Base-by-base conservation (phyloP, 2,113 vertebrate species). In the Daubentonia madagascariensis region DNA sequence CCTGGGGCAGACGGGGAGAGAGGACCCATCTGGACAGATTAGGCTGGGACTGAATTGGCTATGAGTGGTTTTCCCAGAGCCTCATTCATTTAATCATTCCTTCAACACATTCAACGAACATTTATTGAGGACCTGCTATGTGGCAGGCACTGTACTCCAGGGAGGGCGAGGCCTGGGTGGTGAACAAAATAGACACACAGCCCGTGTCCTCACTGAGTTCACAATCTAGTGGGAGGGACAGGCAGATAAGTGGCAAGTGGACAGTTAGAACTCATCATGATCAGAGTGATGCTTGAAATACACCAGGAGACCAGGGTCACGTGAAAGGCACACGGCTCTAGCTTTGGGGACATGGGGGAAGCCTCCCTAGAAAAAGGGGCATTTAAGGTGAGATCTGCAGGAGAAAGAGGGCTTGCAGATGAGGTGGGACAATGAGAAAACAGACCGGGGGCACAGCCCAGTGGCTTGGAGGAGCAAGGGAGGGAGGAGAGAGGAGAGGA, bases 361-460 rank as follows among this genome's bases (percentile, higher is more conserved):
- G 57, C 22, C 43, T 85, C 40, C 50, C 14, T 37, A 68, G 48
- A 30, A 5, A 92, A 50, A 40, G 9, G 35, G 81, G 40, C n/a
- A 6, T 30, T 7, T 13, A 75, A 52, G 83, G 10, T 14, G 17
- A 70, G 9, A n/a, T 67, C 17, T 73, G 52, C 89, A 75, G 32
- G 25, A 35, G 17, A 52, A 13, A 65, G 35, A 59, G 35, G 43
- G 23, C 57, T 61, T 67, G 13, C 40, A 30, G 40, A 14, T 6
- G 28, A 40, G 59, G 57, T 14, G 30, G n/a, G 37, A 28, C 45
- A 78, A 32, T n/a, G 20, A 75, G 40, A 59, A 83, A 43, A 37
- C 32, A 48, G 20, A 28, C 12, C 0, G 28, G 50, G 28, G 22
- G 14, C n/a, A 57, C 11, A 37, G 30, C 1, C 6, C 20, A 13